A percentile compares a stretch with the other conserved stretches of the same genome.
These are phyloP conservation scores for Macrotrachela quadricornifera DNA, from an alignment of 1,140 invertebrate species.

Conservation along the genomic window DNA sequence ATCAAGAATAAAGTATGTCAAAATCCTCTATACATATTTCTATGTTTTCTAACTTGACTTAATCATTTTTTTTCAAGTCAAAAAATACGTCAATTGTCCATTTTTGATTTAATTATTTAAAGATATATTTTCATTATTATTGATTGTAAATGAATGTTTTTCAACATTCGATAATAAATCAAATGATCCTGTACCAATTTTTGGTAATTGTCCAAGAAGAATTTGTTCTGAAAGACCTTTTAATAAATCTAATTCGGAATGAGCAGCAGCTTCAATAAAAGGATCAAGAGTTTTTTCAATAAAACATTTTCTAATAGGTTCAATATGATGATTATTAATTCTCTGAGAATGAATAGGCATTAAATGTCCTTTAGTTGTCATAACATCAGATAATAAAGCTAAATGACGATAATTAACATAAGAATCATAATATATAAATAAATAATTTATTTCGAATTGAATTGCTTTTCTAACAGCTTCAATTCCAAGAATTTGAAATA, in stretches of 20 bases:
- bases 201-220: constrained; percentile 87
- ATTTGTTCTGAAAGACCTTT: constrained; percentile 97
- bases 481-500: constrained; percentile 88
- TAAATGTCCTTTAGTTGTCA: constrained; percentile 98
- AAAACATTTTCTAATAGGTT: constrained; percentile 70
- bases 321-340: constrained; percentile 96
- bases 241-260: constrained; percentile 91
- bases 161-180: too few relatives aligned
- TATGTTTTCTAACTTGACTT: too few relatives aligned
- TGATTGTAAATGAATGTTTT: too few relatives aligned
- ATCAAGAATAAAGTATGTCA: too few relatives aligned
- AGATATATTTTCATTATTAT: too few relatives aligned
- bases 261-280: constrained; percentile 84
- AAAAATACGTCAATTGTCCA: too few relatives aligned
- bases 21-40: too few relatives aligned
- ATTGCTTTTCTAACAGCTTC: constrained; percentile 97
- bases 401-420: constrained; percentile 99
- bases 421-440: constrained; percentile 93
- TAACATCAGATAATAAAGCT: constrained; percentile 93
- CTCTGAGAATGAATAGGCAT: constrained; percentile 99
- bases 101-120: too few relatives aligned
- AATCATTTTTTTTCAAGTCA: too few relatives aligned
- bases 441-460: constrained; percentile 98
- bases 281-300: constrained; percentile 55
- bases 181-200: constrained; percentile 92